These are phyloP conservation scores for Spatulosminthurus flaviceps DNA, from an alignment of 2,888 invertebrate species.

Conservation along the genomic window DNA sequence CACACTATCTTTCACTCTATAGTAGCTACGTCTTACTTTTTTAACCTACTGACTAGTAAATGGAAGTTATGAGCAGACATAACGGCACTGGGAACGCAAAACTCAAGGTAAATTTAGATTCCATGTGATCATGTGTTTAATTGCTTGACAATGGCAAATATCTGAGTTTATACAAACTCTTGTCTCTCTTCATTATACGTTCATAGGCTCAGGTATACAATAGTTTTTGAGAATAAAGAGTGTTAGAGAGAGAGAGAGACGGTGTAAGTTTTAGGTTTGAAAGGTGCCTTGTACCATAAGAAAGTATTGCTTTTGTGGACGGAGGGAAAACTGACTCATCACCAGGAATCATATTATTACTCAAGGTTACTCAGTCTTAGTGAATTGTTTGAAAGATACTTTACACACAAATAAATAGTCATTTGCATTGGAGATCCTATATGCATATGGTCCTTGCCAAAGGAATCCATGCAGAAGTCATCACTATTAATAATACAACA, in stretches of 20 bases:
- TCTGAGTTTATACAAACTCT: not conserved
- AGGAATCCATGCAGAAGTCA: conserved; percentile 9
- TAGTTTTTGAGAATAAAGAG: not conserved
- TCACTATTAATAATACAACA: conserved; percentile 37
- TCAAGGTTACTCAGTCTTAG: conserved; percentile 36
- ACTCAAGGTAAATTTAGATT: conserved; percentile 7
- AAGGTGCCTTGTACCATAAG: conserved; percentile 14
- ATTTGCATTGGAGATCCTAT: conserved; percentile 34
- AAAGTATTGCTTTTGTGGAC: conserved; percentile 1
- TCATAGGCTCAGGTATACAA: no score
- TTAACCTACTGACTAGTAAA: not conserved
- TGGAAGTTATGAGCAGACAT: not conserved
- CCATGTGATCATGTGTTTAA: not conserved
- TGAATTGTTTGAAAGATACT: conserved; percentile 38
- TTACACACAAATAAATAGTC: conserved; percentile 27
- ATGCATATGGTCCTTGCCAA: conserved; percentile 34
- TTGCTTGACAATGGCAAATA: conserved; percentile 3
- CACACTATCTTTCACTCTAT: not conserved
- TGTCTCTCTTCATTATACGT: not conserved
- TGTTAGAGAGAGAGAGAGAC: conserved; percentile 30
- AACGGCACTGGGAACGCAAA: not conserved
- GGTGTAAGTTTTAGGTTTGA: not conserved
- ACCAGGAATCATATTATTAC: conserved; percentile 33
- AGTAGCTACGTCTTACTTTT: not conserved
- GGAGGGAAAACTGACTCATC: conserved; percentile 42